These are phyloP conservation scores for Xenopus laevis DNA, from an alignment of 2,113 vertebrate genomes.

Conservation along the genomic window DNA sequence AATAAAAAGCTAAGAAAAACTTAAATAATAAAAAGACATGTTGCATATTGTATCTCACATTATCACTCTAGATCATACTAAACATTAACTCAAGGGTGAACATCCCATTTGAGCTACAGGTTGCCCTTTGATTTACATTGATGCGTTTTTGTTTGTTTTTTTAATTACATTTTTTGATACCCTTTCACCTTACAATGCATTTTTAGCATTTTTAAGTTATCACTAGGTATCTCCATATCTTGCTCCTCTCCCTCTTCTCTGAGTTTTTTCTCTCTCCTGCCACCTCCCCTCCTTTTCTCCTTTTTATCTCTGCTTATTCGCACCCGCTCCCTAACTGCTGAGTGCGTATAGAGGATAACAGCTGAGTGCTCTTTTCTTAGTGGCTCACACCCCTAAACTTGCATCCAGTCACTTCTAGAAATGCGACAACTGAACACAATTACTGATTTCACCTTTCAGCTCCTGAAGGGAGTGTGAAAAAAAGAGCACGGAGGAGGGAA, in stretches of 20 bases:
- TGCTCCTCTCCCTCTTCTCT: not conserved
- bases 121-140: too few species aligned
- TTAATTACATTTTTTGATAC: too few species aligned
- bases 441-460: constrained; percentile 20
- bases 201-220: too few species aligned
- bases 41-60: too few species aligned
- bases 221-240: too few species aligned
- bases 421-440: constrained; percentile 22
- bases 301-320: not conserved
- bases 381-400: constrained; percentile 18
- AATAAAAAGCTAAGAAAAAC: too few species aligned
- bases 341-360: not conserved
- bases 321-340: not conserved
- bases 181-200: not conserved
- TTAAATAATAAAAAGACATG: too few species aligned
- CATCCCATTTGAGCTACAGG: too few species aligned
- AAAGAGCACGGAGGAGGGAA: not conserved
- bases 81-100: too few species aligned
- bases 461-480: constrained; percentile 7
- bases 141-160: too few species aligned
- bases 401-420: constrained; percentile 17
- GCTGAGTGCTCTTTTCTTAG: constrained; percentile 24
- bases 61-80: too few species aligned
- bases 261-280: not conserved
- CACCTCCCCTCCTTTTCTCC: not conserved